These are phyloP conservation scores for Mamestra brassicae DNA, from an alignment of 2,888 invertebrate species.

Conservation along the genomic window DNA sequence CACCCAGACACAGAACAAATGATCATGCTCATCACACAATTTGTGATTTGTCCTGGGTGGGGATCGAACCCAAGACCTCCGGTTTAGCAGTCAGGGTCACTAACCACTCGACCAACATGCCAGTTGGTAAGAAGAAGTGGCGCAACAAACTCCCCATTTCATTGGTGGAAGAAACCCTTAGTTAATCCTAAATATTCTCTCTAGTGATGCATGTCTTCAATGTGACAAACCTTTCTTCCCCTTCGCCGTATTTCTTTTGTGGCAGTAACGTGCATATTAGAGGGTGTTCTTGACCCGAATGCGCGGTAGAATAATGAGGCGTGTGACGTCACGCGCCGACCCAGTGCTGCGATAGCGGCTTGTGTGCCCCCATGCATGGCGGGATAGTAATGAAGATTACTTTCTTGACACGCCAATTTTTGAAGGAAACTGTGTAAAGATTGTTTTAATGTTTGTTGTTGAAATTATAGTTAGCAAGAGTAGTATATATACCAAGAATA, in stretches of 20 bases:
- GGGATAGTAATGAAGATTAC: constrained; percentile 21
- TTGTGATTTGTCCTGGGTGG: no score
- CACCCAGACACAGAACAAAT: no score
- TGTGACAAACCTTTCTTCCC: background rate
- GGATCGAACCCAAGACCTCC: no score
- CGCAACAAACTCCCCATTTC: no score
- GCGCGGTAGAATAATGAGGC: constrained; percentile 48
- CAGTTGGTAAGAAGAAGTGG: no score
- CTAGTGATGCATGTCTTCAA: background rate
- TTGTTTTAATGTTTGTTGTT: background rate
- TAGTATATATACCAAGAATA: no score
- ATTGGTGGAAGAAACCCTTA: no score
- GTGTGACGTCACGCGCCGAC: constrained; percentile 15
- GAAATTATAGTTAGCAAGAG: no score
- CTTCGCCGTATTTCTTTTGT: constrained; percentile 36
- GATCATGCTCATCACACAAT: no score
- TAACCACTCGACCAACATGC: no score
- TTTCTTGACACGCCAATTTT: constrained; percentile 18
- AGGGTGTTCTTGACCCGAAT: constrained; percentile 52
- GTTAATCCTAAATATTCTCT: background rate
- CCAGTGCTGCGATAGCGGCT: background rate
- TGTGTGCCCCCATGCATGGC: constrained; percentile 17
- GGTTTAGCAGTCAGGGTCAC: no score
- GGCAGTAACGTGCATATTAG: constrained; percentile 38
- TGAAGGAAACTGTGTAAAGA: background rate